These are phyloP conservation scores for Drosophila leonis DNA, from an alignment of 2,888 invertebrate genomes.

Conservation along the genomic window DNA sequence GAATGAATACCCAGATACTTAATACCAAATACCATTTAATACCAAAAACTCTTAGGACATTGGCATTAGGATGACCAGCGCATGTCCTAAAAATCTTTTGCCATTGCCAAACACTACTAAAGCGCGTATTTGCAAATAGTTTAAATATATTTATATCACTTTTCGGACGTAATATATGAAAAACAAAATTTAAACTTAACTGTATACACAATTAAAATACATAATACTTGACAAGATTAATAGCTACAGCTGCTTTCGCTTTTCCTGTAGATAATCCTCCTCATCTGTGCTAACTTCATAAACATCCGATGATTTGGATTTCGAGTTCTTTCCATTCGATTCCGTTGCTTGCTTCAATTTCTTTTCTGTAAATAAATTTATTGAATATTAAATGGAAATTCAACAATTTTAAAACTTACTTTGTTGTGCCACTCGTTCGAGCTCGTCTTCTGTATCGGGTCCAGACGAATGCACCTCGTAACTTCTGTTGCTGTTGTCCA, in stretches of 20 bases:
- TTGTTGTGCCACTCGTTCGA: conserved; percentile 70
- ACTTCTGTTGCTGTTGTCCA: not conserved
- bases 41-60: not conserved
- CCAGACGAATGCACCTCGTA: conserved; percentile 59
- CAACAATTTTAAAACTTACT: conserved; percentile 37
- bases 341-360: conserved; percentile 19
- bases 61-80: conserved; percentile 10
- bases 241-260: conserved; percentile 5
- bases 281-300: conserved; percentile 84
- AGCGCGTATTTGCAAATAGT: not conserved
- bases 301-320: conserved; percentile 50
- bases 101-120: not conserved
- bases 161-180: not conserved
- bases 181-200: not conserved
- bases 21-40: not conserved
- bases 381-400: not conserved
- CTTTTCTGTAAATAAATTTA: conserved; percentile 31
- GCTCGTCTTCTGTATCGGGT: conserved; percentile 84
- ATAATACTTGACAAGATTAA: not conserved
- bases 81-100: not conserved
- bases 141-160: conserved; percentile 1
- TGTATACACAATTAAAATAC: conserved; percentile 6
- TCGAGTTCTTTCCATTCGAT: not conserved
- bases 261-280: conserved; percentile 78
- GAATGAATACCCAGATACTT: not conserved